Evolutionary conservation across 2,113 vertebrate genomes (phyloP).

Genomic region (Octodon degus): DNA sequence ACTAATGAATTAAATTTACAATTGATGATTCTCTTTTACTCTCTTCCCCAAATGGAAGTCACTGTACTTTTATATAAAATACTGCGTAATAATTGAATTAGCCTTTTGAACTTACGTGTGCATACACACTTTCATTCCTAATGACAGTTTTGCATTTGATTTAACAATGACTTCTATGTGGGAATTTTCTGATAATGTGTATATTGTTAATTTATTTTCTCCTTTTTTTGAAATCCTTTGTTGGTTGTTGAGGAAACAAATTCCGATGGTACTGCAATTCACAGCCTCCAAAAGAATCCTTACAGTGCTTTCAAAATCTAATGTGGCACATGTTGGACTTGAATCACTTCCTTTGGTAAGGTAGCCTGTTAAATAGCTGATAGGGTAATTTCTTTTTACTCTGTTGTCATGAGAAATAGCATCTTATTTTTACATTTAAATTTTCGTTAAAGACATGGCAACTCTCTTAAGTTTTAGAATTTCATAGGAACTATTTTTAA

Average conservation of each 20-base stretch:
- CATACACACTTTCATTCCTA: not conserved
- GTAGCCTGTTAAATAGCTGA: not conserved
- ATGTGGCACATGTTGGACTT: not conserved
- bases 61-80: not conserved
- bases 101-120: not conserved
- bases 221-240: not conserved
- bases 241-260: slow-evolving; percentile 5
- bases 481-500: slow-evolving; percentile 19
- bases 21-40: not conserved
- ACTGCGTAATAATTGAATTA: not conserved
- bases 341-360: slow-evolving; percentile 35
- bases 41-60: slow-evolving; percentile 4
- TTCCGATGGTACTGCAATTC: slow-evolving; percentile 26
- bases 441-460: not conserved
- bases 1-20: not conserved
- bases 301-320: slow-evolving; percentile 15
- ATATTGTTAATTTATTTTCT: slow-evolving; percentile 40
- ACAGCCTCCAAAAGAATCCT: not conserved
- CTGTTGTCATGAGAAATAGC: slow-evolving; percentile 7
- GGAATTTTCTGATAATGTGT: slow-evolving; percentile 54
- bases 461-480: not conserved
- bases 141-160: not conserved
- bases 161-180: not conserved
- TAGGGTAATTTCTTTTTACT: slow-evolving; percentile 30
- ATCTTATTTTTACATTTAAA: slow-evolving; percentile 12